A percentile compares a stretch with the other conserved stretches of the same genome.
Evolutionary conservation across 2,888 invertebrate genomes (phyloP).

Genomic region (Hydropsyche betteni): DNA sequence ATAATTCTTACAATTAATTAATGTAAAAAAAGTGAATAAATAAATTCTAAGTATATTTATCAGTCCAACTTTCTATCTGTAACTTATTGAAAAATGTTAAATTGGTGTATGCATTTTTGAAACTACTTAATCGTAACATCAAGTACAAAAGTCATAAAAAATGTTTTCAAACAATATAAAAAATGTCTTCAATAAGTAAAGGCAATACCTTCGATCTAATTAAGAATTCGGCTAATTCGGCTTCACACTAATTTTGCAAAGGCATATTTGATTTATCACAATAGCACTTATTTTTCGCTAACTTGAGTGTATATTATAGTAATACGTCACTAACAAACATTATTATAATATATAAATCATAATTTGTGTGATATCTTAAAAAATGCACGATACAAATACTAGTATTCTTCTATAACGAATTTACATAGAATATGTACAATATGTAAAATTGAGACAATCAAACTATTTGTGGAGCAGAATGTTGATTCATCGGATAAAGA

Average conservation of each 20-base stretch:
- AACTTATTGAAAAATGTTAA: background rate
- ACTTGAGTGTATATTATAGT: no score
- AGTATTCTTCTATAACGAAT: background rate
- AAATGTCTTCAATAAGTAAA: slow-evolving; percentile 3
- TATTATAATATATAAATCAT: background rate
- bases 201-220: slow-evolving; percentile 10
- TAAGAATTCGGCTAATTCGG: slow-evolving; percentile 5
- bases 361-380: background rate
- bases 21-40: slow-evolving; percentile 10
- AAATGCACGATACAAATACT: slow-evolving; percentile 1
- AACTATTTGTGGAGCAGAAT: slow-evolving; percentile 53
- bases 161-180: background rate
- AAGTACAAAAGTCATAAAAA: slow-evolving; percentile 15
- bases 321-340: background rate
- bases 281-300: slow-evolving; percentile 7
- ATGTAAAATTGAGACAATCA: slow-evolving; percentile 38
- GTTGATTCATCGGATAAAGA: slow-evolving; percentile 55
- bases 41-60: slow-evolving; percentile 13
- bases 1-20: no score
- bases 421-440: background rate
- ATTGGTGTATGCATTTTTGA: slow-evolving; percentile 10
- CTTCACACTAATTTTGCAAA: slow-evolving; percentile 18
- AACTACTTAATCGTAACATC: background rate
- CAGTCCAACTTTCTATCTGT: background rate
- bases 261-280: slow-evolving; percentile 22